Conservation (phyloP, 2,113 vertebrate genomes). For the Datnioides undecimradiatus region DNA sequence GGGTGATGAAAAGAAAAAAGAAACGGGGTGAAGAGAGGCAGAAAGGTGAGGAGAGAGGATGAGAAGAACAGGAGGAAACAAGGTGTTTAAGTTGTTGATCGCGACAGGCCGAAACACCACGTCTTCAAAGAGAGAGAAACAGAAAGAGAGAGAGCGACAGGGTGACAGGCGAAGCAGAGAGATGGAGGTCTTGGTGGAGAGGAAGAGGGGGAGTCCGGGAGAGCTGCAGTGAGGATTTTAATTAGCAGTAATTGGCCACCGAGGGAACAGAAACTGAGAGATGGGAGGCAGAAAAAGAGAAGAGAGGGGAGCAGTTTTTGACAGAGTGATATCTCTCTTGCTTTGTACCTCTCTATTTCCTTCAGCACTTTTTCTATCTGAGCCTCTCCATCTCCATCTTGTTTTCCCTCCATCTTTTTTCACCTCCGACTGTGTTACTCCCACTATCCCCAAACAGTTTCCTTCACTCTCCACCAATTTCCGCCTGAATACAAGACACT, state of each 20-base stretch:
- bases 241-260: constrained; percentile 87
- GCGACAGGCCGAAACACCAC: constrained; percentile 5
- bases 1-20: constrained; percentile 18
- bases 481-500: constrained; percentile 10
- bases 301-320: constrained; percentile 61
- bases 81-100: constrained; percentile 60
- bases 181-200: constrained; percentile 68
- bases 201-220: constrained; percentile 65
- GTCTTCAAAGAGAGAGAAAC: constrained; percentile 50
- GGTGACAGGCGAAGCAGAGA: constrained; percentile 52
- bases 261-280: constrained; percentile 78
- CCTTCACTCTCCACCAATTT: constrained; percentile 26
- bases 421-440: constrained; percentile 51
- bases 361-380: constrained; percentile 53
- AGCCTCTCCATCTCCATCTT: constrained; percentile 44
- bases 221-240: constrained; percentile 83
- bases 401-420: constrained; percentile 47
- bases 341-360: constrained; percentile 72
- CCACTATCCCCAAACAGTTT: constrained; percentile 24
- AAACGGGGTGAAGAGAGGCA: constrained; percentile 24
- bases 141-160: constrained; percentile 47
- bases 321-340: constrained; percentile 76
- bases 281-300: constrained; percentile 47
- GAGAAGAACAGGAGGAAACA: constrained; percentile 35
- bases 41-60: constrained; percentile 51